A percentile compares a stretch with the other conserved stretches of the same genome.
These are phyloP conservation scores for Zingel zingel DNA, from an alignment of 2,113 vertebrate species.

Conservation along the genomic window DNA sequence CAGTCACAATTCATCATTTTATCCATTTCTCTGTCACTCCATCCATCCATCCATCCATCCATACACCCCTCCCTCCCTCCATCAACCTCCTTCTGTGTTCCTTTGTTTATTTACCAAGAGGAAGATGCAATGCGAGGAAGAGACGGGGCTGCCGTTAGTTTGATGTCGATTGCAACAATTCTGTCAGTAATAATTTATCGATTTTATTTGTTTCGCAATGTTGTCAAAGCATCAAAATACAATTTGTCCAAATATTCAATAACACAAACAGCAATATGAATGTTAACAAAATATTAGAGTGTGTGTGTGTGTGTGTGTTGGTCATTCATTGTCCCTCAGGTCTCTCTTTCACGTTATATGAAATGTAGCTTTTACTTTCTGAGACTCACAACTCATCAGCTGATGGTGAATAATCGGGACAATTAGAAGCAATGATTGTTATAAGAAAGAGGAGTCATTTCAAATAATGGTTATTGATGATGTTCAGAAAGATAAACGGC, in stretches of 20 bases:
- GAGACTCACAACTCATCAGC: not conserved
- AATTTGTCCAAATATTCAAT: too few relatives aligned
- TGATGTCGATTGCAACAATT: constrained; percentile 15
- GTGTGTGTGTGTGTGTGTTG: too few relatives aligned
- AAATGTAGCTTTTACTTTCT: constrained; percentile 2
- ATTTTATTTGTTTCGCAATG: not conserved
- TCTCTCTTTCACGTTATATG: too few relatives aligned
- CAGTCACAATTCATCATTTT: constrained; percentile 60
- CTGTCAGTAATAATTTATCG: constrained; percentile 51
- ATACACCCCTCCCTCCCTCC: not conserved
- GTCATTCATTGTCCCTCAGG: too few relatives aligned
- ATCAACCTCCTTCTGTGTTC: not conserved
- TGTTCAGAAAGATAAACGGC: not conserved
- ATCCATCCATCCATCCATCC: constrained; percentile 3
- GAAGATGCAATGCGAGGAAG: constrained; percentile 1
- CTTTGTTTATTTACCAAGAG: constrained; percentile 31
- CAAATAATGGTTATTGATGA: not conserved
- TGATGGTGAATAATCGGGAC: constrained; percentile 9
- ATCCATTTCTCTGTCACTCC: not conserved
- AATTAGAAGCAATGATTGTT: constrained; percentile 2
- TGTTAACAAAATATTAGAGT: too few relatives aligned
- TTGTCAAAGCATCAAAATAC: too few relatives aligned
- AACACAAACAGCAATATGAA: too few relatives aligned
- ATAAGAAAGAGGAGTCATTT: not conserved
- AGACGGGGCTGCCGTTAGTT: constrained; percentile 6